phyloP scores from a whole-genome alignment of 2,888 invertebrate species.

The Zeuzera pyrina region DNA sequence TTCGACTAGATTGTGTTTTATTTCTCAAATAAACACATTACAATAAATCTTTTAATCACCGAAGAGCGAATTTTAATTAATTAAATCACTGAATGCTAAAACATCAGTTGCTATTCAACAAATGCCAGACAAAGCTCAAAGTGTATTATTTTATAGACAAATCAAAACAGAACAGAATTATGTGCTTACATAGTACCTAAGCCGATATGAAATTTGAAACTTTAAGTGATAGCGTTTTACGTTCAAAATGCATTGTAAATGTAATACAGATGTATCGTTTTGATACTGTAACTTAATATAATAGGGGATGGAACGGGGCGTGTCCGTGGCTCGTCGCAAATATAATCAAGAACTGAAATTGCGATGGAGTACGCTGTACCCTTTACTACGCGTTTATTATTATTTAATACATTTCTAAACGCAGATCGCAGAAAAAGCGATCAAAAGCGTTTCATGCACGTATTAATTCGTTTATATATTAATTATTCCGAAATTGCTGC shows the following conservation, averaged over 20 bases:
- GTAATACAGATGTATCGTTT: constrained; percentile 29
- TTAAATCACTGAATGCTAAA: constrained; percentile 61
- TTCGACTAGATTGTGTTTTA: too few species aligned
- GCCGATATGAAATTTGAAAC: constrained; percentile 9
- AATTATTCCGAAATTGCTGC: too few species aligned
- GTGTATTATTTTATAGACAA: constrained; percentile 71
- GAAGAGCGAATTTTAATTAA: constrained; percentile 57
- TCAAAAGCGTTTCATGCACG: too few species aligned
- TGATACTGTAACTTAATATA: constrained; percentile 34
- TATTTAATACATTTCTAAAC: too few species aligned
- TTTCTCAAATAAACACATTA: too few species aligned
- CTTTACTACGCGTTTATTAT: background rate
- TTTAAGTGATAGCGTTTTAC: constrained; percentile 13
- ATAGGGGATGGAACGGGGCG: constrained; percentile 68
- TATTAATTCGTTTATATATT: too few species aligned
- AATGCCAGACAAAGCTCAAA: constrained; percentile 65
- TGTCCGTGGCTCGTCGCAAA: constrained; percentile 65
- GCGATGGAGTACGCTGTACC: constrained; percentile 4
- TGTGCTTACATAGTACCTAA: constrained; percentile 34
- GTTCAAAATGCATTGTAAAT: constrained; percentile 19
- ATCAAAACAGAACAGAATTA: constrained; percentile 43
- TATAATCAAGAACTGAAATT: constrained; percentile 54
- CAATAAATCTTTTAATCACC: constrained; percentile 32
- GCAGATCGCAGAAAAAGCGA: too few species aligned
- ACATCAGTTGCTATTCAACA: constrained; percentile 65